These are phyloP conservation scores for Eilema sororculum DNA, from an alignment of 2,888 invertebrate species.

Conservation along the genomic window DNA sequence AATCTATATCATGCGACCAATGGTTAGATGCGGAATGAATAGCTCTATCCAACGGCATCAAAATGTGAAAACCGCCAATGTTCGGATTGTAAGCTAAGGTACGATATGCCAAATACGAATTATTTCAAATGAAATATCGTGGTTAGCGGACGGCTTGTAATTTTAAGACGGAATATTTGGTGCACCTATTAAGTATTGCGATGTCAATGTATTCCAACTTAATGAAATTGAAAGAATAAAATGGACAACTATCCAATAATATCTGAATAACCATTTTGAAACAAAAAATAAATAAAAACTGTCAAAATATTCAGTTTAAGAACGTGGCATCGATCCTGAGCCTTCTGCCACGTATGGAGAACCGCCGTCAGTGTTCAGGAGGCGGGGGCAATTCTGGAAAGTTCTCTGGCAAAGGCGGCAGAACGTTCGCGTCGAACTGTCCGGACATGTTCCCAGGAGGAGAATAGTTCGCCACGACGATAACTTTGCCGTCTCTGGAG, in stretches of 20 bases:
- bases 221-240: too few relatives aligned
- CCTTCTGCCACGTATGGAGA: slow-evolving; percentile 80
- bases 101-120: not conserved
- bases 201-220: slow-evolving; percentile 24
- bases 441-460: slow-evolving; percentile 93
- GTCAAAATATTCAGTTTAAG: slow-evolving; percentile 21
- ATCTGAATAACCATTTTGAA: too few relatives aligned
- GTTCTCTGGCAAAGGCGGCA: slow-evolving; percentile 90
- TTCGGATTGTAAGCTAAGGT: too few relatives aligned
- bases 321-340: slow-evolving; percentile 77
- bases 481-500: slow-evolving; percentile 91
- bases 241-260: too few relatives aligned
- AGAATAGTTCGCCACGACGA: slow-evolving; percentile 94
- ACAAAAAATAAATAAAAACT: not conserved
- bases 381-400: slow-evolving; percentile 77
- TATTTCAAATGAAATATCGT: not conserved
- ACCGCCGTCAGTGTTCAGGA: slow-evolving; percentile 77
- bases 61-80: too few relatives aligned
- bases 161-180: slow-evolving; percentile 42
- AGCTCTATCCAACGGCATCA: too few relatives aligned
- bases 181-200: slow-evolving; percentile 30
- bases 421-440: slow-evolving; percentile 92
- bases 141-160: slow-evolving; percentile 43
- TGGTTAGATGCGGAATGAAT: too few relatives aligned
- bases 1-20: too few relatives aligned